Conservation (phyloP, 2,113 vertebrate species). For the Pyxicephalus adspersus region DNA sequence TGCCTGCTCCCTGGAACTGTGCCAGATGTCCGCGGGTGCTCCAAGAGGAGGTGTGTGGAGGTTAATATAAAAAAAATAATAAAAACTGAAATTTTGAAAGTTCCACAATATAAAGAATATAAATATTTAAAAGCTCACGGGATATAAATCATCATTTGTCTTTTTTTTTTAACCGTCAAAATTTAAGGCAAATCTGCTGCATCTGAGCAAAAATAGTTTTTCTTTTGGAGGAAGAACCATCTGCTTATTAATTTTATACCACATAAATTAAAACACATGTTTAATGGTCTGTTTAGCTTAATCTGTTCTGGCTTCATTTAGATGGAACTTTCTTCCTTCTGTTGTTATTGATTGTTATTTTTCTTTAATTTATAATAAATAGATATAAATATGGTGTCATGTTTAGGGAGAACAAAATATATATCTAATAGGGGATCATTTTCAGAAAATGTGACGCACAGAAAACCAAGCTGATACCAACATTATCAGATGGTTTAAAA, state of each 20-base stretch:
- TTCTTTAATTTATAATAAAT: background rate
- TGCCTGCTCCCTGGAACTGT: too few species aligned
- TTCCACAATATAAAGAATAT: too few species aligned
- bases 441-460: too few species aligned
- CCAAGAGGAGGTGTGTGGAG: too few species aligned
- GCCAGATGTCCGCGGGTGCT: too few species aligned
- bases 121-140: background rate
- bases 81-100: too few species aligned
- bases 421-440: too few species aligned
- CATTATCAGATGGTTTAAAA: too few species aligned
- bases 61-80: too few species aligned
- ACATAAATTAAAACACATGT: conserved; percentile 41
- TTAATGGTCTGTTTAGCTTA: conserved; percentile 40
- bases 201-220: conserved; percentile 23
- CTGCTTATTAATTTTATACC: conserved; percentile 36
- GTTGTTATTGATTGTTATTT: background rate
- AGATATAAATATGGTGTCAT: too few species aligned
- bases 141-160: background rate
- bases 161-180: background rate
- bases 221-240: conserved; percentile 25
- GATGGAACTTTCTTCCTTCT: background rate
- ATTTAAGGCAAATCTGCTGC: conserved; percentile 18
- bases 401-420: too few species aligned
- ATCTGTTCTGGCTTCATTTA: conserved; percentile 13
- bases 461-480: too few species aligned